Percentiles rank a stretch among this genome's conserved stretches.
These are phyloP conservation scores for Zalophus californianus DNA, from an alignment of 2,797 vertebrate species.

Conservation along the genomic window DNA sequence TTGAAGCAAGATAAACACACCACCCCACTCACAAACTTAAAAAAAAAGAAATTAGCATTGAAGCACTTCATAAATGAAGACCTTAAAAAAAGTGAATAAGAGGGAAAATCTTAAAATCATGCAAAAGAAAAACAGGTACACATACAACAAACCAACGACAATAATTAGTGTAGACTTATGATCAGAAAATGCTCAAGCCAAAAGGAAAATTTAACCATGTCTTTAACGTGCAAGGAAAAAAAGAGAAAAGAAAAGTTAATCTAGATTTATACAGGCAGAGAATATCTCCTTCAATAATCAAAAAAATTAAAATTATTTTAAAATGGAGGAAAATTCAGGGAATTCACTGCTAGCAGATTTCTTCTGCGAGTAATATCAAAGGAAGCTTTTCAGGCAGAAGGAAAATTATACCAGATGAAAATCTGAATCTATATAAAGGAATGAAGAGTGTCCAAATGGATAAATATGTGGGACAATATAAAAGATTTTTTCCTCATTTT, in stretches of 20 bases:
- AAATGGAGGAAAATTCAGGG: background rate
- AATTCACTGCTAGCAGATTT: background rate
- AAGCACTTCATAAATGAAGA: background rate
- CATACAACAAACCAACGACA: background rate
- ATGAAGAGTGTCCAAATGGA: background rate
- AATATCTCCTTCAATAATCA: background rate
- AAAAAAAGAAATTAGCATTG: background rate
- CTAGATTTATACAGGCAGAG: background rate
- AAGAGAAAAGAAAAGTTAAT: background rate
- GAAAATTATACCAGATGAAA: background rate
- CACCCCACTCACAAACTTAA: background rate
- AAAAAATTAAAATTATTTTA: background rate
- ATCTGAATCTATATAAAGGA: background rate
- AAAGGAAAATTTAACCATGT: background rate
- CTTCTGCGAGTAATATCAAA: background rate
- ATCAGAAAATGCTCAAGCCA: background rate
- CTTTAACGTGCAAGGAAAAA: background rate
- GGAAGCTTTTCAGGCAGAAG: background rate
- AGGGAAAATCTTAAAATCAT: background rate
- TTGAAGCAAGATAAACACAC: background rate
- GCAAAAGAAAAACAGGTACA: background rate
- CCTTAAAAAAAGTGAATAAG: background rate
- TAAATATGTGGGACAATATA: background rate
- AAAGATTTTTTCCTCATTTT: background rate
- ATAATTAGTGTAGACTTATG: background rate